A percentile compares a stretch with the other conserved stretches of the same genome.
These are phyloP conservation scores for Danio choprae DNA, from an alignment of 2,797 vertebrate genomes.

Conservation along the genomic window DNA sequence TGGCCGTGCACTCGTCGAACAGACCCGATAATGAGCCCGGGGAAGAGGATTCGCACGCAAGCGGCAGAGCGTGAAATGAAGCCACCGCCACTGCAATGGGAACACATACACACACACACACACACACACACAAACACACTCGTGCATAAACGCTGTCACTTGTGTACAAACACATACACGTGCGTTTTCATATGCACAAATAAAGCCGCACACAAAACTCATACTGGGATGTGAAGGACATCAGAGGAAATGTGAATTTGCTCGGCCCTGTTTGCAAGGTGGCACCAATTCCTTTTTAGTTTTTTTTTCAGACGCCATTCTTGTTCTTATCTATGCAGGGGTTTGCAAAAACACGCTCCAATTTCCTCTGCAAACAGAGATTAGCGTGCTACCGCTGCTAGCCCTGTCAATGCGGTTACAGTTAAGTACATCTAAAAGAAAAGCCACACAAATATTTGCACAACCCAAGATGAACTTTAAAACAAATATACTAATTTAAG, in stretches of 20 bases:
- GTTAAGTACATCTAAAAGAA: no score
- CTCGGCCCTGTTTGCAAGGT: conserved; percentile 35
- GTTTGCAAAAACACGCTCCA: conserved; percentile 37
- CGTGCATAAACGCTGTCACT: conserved; percentile 25
- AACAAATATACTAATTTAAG: no score
- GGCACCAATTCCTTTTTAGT: conserved; percentile 25
- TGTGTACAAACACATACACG: conserved; percentile 45
- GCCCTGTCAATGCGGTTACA: not conserved
- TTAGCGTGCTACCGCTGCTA: conserved; percentile 51
- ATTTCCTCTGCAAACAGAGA: conserved; percentile 62
- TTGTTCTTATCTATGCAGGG: conserved; percentile 44
- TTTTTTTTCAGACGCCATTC: conserved; percentile 19
- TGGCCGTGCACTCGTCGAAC: conserved; percentile 72
- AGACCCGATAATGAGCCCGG: conserved; percentile 81
- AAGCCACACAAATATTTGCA: not conserved
- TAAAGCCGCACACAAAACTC: conserved; percentile 13
- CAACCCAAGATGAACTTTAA: not conserved
- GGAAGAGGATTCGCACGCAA: conserved; percentile 80
- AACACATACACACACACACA: conserved; percentile 57
- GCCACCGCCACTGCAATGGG: conserved; percentile 73
- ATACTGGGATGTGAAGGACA: not conserved
- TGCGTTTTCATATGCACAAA: conserved; percentile 1
- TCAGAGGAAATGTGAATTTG: conserved; percentile 21
- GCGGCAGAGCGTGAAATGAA: conserved; percentile 84
- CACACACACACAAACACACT: conserved; percentile 46